Evolutionary conservation across 2,113 vertebrate species (phyloP), one percentile per base, ranked within the genome.

Genomic region (Phylloscopus trochilus): DNA sequence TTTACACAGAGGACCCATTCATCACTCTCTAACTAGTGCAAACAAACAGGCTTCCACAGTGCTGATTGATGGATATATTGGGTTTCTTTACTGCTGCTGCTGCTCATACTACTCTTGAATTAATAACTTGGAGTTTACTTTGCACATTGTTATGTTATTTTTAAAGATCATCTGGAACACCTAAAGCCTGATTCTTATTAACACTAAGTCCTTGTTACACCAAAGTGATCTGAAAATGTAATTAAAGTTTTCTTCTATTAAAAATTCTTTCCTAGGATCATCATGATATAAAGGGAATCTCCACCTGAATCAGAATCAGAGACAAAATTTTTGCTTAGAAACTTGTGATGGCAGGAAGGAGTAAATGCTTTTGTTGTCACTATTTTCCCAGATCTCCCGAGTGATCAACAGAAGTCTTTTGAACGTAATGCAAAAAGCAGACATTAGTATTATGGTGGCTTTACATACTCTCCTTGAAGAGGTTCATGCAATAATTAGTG

Each of bases 1-100:
- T 96, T 95, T 95, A 88, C 90, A 97, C 96, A 96, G 93, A 97
- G 70, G 92, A 90, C 69, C 93, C 93, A 97, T 97, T 97, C 96
- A 97, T 97, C 96, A 97, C 87, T 75, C 90, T 83, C 88, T 95
- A 96, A 91, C 92, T 93, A 95, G 86, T 94, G 92, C 91, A 96
- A 96, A 97, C 95, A 97, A 97, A 97, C 94, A 97, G 68, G 66
- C 83, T 78, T 95, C 94, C 95, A 78, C 70, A 26, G 90, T 75
- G 92, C 77, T 95, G 97, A 96, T 88, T 95, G 96, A 97, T 97
- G 89, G 93, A 88, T 96, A 53, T 93, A 97, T 94, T 87, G 8
- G 81, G 79, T 96, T 95, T 96, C 96, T 91, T 91, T 88, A 53
- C 93, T 79, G 81, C 88, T 69, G 67, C 86, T 96, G 92, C 93